Percentiles rank a stretch among this genome's conserved stretches.
Evolutionary conservation across 2,888 invertebrate genomes (phyloP).

Genomic region (Pantelozetes paolii): DNA sequence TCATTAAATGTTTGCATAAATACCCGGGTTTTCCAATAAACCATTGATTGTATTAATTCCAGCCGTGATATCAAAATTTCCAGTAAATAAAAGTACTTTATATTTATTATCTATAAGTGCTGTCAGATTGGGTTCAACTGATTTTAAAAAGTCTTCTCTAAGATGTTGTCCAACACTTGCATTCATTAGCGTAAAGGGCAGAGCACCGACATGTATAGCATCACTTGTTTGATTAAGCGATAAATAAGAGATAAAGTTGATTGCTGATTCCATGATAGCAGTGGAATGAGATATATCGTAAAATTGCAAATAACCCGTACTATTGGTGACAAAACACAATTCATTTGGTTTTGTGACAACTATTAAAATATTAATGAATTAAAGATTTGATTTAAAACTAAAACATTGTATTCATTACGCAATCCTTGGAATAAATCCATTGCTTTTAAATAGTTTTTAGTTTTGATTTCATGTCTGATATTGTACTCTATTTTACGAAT

Average conservation of each 20-base stretch:
- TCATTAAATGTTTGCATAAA: background rate
- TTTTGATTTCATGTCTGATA: background rate
- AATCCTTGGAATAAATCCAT: background rate
- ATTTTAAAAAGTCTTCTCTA: background rate
- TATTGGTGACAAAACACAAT: background rate
- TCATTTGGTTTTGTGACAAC: background rate
- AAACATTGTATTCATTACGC: background rate
- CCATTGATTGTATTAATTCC: background rate
- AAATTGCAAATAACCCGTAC: background rate
- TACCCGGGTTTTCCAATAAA: background rate
- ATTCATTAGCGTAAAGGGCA: background rate
- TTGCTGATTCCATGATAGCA: background rate
- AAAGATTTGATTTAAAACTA: background rate
- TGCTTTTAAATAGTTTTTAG: background rate
- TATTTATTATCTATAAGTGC: background rate
- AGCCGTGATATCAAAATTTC: background rate
- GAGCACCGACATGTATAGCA: background rate
- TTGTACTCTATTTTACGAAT: background rate
- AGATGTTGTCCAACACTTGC: background rate
- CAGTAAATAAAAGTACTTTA: conserved; percentile 1
- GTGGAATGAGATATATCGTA: background rate
- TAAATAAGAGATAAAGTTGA: background rate
- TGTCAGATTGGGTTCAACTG: conserved; percentile 13
- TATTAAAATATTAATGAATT: background rate
- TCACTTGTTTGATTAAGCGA: background rate